Percentiles rank a stretch among this genome's conserved stretches.
Conservation (phyloP, 2,113 vertebrate species). For the Cynopterus brachyotis region DNA sequence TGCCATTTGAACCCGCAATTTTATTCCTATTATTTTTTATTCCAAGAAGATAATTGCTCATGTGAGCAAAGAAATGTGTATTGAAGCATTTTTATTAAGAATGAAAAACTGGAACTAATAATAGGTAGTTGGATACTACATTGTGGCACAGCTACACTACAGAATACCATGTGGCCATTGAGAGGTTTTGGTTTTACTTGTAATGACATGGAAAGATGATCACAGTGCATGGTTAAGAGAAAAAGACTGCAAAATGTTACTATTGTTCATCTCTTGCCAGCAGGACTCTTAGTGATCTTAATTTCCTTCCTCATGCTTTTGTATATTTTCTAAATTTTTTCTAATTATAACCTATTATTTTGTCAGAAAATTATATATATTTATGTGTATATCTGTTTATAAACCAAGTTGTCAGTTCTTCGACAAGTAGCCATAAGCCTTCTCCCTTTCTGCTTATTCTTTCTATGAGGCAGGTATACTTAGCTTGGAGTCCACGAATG, state of each 20-base stretch:
- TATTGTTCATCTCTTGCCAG: background rate
- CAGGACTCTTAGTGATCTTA: background rate
- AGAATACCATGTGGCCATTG: background rate
- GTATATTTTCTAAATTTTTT: background rate
- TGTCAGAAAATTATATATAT: background rate
- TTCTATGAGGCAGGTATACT: background rate
- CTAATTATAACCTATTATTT: background rate
- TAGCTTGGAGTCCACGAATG: background rate
- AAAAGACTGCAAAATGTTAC: background rate
- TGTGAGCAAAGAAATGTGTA: background rate
- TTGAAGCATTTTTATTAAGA: slow-evolving; percentile 1
- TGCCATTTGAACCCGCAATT: background rate
- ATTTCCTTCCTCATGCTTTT: background rate
- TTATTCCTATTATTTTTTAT: background rate
- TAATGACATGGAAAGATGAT: background rate
- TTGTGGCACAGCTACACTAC: background rate
- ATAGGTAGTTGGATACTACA: background rate
- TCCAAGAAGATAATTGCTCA: background rate
- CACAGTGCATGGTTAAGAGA: background rate
- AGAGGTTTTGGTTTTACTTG: background rate
- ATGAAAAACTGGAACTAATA: background rate
- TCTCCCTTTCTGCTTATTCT: background rate
- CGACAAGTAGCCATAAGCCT: background rate
- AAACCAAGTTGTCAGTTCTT: background rate
- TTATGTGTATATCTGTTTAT: background rate